Evolutionary conservation across 1,140 invertebrate species (phyloP), one percentile per base, ranked within the genome.

Genomic region (Pachyrhynchus sulphureomaculatus): DNA sequence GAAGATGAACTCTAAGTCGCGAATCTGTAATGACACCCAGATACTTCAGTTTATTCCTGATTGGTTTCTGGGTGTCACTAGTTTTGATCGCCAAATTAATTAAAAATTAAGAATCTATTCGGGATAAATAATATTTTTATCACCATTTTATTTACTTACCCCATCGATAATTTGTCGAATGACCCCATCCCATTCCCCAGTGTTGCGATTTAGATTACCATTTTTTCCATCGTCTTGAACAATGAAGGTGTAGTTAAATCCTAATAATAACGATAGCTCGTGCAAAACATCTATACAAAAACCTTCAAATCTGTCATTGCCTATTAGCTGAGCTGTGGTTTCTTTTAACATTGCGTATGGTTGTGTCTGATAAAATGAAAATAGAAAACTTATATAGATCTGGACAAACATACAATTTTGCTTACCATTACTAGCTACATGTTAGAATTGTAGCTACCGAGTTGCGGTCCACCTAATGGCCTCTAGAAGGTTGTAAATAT

Each of bases 301-400:
- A 33, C 91, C 92, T 75, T 91, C 84, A 68, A 85, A 95, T 20
- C 88, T 84, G 62, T 91, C 89, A 72, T 94, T 94, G 4, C 91
- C 92, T 41, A 80, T 80, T 58, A 92, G 78, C 65, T 82, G 85
- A 6, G 76, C 75, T n/a, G 84, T 76, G 0, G 89, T 88, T 73
- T 90, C 83, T 75, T 88, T 93, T 20, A 88, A 70, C 90, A 95
- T 95, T 21, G 88, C 89, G 69, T 94, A 96, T 0, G 93, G 93
- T 48, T 84, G 39, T 20, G 51, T 62, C 62, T 68, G 13, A 5
- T 75, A 76, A 45, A 53, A 24, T 15, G 10, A 20, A 33, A 57
- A 13, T 13, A 9, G 1, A 12, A 1, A 47, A 47, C 17, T 12
- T 1, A 20, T 2, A 47, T 2, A 10, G 15, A 2, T 52, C 34